A percentile compares a stretch with the other conserved stretches of the same genome.
Evolutionary conservation across 2,797 vertebrate species (phyloP).

Genomic region (Ptychadena robeensis): DNA sequence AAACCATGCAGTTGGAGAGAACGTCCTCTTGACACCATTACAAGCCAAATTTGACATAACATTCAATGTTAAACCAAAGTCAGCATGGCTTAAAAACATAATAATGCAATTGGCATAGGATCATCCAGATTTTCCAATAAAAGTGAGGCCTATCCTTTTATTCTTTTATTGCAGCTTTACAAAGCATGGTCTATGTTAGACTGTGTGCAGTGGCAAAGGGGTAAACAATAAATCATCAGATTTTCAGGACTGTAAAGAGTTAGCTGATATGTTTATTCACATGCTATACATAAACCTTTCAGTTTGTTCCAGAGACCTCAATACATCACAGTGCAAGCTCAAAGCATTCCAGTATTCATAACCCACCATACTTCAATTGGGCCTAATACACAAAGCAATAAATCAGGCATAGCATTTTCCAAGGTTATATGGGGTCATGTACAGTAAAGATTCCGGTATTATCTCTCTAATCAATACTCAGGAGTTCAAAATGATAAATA

Average conservation of each 20-base stretch:
- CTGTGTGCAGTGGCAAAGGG: conserved; percentile 22
- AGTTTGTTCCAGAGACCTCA: conserved; percentile 57
- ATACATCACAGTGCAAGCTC: conserved; percentile 58
- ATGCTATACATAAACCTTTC: conserved; percentile 59
- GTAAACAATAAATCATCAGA: conserved; percentile 57
- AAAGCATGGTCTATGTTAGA: conserved; percentile 37
- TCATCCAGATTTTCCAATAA: background rate
- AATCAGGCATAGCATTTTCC: conserved; percentile 32
- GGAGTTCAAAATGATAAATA: background rate
- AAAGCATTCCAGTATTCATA: conserved; percentile 52
- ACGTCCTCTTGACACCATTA: background rate
- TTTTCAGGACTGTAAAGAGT: conserved; percentile 48
- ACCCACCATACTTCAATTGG: conserved; percentile 46
- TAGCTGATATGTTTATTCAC: conserved; percentile 59
- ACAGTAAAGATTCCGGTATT: conserved; percentile 17
- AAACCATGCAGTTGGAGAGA: background rate
- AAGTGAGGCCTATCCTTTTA: conserved; percentile 13
- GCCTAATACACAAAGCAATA: conserved; percentile 48
- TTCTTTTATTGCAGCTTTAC: conserved; percentile 35
- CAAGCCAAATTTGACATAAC: conserved; percentile 4
- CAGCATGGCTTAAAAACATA: conserved; percentile 19
- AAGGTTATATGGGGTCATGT: conserved; percentile 45
- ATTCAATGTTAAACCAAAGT: conserved; percentile 10
- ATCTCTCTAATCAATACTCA: conserved; percentile 12
- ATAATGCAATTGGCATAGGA: conserved; percentile 29